phyloP scores from a whole-genome alignment of 1,140 invertebrate species.

The Cydia pomonella region DNA sequence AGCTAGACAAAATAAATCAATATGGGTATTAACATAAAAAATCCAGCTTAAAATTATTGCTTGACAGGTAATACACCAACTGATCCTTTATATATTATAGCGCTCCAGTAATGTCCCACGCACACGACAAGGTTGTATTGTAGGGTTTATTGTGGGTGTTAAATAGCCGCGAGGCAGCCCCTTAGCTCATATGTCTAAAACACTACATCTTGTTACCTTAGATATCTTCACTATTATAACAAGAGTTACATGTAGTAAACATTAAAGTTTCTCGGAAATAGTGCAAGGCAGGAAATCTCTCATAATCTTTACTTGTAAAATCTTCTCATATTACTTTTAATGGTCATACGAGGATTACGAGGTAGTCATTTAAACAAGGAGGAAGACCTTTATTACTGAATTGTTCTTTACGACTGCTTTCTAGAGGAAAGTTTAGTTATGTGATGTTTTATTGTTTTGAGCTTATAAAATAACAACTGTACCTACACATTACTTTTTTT shows the following conservation, averaged over 20 bases:
- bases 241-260: background rate
- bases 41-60: no score
- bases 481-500: background rate
- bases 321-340: slow-evolving; percentile 27
- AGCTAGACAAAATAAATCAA: no score
- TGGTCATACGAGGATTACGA: background rate
- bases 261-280: slow-evolving; percentile 25
- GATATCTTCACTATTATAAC: slow-evolving; percentile 11
- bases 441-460: background rate
- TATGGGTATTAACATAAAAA: no score
- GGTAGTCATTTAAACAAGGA: background rate
- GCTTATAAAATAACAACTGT: background rate
- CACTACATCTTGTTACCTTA: no score
- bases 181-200: no score
- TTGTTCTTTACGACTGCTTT: slow-evolving; percentile 13
- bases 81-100: no score
- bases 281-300: slow-evolving; percentile 8
- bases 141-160: no score
- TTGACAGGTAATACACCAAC: no score
- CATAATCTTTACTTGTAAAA: slow-evolving; percentile 29
- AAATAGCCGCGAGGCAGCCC: no score
- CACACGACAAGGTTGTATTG: no score
- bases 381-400: slow-evolving; percentile 16
- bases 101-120: no score
- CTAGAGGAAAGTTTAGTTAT: slow-evolving; percentile 5